Evolutionary conservation across 2,888 invertebrate genomes (phyloP).

Genomic region (Thalpophila matura): DNA sequence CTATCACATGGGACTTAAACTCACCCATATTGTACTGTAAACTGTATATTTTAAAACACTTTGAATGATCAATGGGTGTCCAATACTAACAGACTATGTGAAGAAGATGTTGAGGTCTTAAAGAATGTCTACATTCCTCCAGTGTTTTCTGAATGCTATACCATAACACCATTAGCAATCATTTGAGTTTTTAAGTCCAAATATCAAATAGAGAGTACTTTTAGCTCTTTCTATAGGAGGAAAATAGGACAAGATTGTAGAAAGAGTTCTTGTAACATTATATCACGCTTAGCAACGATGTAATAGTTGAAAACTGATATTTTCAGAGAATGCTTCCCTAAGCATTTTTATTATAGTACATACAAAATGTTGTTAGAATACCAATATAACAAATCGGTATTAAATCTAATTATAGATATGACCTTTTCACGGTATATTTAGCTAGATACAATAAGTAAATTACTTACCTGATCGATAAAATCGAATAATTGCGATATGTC

Average conservation of each 20-base stretch:
- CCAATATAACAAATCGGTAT: background rate
- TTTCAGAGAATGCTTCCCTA: slow-evolving; percentile 1
- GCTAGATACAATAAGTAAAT: slow-evolving; percentile 8
- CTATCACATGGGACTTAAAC: no score
- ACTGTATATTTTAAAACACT: no score
- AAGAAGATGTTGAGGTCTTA: no score
- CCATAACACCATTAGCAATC: no score
- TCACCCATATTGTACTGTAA: no score
- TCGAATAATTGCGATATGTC: slow-evolving; percentile 99
- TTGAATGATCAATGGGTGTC: no score
- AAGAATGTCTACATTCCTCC: no score
- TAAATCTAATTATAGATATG: slow-evolving; percentile 6
- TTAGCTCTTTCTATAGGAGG: background rate
- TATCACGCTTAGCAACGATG: background rate
- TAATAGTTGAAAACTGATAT: background rate
- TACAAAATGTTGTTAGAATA: background rate
- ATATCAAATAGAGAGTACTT: background rate
- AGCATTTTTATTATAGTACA: background rate
- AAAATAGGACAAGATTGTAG: background rate
- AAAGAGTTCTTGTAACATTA: background rate
- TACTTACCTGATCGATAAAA: slow-evolving; percentile 96
- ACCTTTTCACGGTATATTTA: background rate
- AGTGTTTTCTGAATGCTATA: no score
- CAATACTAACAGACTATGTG: no score
- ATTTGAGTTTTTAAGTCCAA: background rate